Evolutionary conservation across 2,113 vertebrate species (phyloP).

Genomic region (Forbesichthys papilliferus): DNA sequence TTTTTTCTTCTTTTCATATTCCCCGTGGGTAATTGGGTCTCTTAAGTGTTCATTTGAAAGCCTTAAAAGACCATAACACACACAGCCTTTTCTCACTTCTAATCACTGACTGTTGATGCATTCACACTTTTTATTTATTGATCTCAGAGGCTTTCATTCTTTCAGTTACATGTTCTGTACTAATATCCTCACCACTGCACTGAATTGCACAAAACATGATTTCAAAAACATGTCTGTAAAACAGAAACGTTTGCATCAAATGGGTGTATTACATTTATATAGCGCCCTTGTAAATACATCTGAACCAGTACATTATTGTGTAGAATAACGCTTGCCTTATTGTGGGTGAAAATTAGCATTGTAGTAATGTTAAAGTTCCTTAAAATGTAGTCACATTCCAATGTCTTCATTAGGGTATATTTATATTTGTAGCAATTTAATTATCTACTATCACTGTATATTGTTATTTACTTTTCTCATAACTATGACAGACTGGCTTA

Average conservation of each 20-base stretch:
- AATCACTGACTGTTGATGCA: conserved; percentile 13
- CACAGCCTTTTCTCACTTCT: conserved; percentile 27
- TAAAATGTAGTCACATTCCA: conserved; percentile 61
- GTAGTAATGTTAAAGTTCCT: conserved; percentile 29
- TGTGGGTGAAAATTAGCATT: conserved; percentile 33
- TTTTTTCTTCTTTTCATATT: not conserved
- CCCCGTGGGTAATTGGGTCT: conserved; percentile 12
- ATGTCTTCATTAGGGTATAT: conserved; percentile 58
- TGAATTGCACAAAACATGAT: conserved; percentile 53
- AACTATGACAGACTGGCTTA: not conserved
- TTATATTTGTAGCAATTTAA: conserved; percentile 66
- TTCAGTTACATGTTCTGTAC: not conserved
- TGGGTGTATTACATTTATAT: conserved; percentile 26
- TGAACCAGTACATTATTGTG: conserved; percentile 25
- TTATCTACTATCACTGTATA: conserved; percentile 43
- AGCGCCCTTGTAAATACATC: conserved; percentile 52
- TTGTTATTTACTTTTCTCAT: conserved; percentile 33
- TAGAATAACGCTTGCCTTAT: conserved; percentile 65
- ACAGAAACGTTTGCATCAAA: not conserved
- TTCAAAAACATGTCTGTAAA: conserved; percentile 25
- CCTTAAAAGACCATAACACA: conserved; percentile 49
- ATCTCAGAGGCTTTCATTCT: conserved; percentile 3
- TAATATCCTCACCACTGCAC: conserved; percentile 40
- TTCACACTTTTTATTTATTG: conserved; percentile 5
- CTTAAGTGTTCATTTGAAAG: conserved; percentile 29